Conservation (phyloP, 2,888 invertebrate genomes). For the Patella ulyssiponensis region DNA sequence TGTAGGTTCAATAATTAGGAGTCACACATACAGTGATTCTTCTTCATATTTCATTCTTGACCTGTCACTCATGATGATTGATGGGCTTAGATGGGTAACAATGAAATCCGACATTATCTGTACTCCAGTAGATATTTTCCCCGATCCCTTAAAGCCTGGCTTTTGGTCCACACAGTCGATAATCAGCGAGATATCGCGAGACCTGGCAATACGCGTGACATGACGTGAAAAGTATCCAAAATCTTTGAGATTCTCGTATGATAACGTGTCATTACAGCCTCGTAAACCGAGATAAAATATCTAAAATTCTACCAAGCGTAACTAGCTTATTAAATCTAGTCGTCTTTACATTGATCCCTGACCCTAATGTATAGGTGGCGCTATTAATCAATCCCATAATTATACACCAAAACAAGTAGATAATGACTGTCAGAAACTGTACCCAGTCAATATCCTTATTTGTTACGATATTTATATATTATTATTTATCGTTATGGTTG, state of each 20-base stretch:
- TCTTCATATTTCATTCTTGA: not conserved
- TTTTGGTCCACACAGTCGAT: not conserved
- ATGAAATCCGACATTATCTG: slow-evolving; percentile 5
- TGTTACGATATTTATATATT: too few relatives aligned
- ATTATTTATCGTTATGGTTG: too few relatives aligned
- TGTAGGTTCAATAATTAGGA: too few relatives aligned
- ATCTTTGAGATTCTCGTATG: not conserved
- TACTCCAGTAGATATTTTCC: not conserved
- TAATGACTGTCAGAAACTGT: too few relatives aligned
- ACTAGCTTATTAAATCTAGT: slow-evolving; percentile 12
- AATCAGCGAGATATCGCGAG: slow-evolving; percentile 1
- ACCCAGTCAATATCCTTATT: too few relatives aligned
- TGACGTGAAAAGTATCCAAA: slow-evolving; percentile 5
- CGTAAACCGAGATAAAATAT: slow-evolving; percentile 9
- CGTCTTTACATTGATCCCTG: not conserved
- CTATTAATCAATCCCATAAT: slow-evolving; percentile 10
- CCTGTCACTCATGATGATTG: slow-evolving; percentile 8
- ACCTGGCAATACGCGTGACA: slow-evolving; percentile 4
- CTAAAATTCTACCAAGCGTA: not conserved
- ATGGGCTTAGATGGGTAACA: not conserved
- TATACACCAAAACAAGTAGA: not conserved
- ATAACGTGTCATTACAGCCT: slow-evolving; percentile 9
- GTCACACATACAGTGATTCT: too few relatives aligned
- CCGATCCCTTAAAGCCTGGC: not conserved
- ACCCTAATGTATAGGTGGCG: slow-evolving; percentile 12